Evolutionary conservation across 2,888 invertebrate genomes (phyloP).

Genomic region (Bombyx huttoni): DNA sequence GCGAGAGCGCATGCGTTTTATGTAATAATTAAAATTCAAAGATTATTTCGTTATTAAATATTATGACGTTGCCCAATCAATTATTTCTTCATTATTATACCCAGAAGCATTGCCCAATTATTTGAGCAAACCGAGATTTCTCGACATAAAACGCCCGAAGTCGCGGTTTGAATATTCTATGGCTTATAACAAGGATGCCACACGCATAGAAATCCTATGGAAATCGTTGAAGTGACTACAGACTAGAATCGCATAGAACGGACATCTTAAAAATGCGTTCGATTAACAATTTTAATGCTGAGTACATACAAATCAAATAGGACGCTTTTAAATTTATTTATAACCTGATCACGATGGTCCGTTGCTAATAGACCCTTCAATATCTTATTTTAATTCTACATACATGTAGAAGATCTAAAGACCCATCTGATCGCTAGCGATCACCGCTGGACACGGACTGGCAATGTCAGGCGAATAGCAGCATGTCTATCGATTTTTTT

Average conservation of each 20-base stretch:
- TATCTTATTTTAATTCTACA: too few species aligned
- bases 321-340: too few species aligned
- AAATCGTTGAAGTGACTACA: neutral
- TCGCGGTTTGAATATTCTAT: neutral
- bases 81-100: neutral
- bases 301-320: too few species aligned
- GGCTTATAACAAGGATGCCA: conserved; percentile 1
- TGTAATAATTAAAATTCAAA: neutral
- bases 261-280: too few species aligned
- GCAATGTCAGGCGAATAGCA: too few species aligned
- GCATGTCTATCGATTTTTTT: too few species aligned
- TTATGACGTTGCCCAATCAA: neutral
- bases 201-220: conserved; percentile 4
- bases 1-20: neutral
- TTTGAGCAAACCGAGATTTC: neutral
- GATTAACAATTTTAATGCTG: too few species aligned
- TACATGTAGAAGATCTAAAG: too few species aligned
- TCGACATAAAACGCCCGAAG: neutral
- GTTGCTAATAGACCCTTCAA: too few species aligned
- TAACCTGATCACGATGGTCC: too few species aligned
- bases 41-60: neutral
- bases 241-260: neutral
- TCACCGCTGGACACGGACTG: too few species aligned
- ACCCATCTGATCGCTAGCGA: too few species aligned
- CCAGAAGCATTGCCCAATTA: neutral